Evolutionary conservation across 2,888 invertebrate species (phyloP).

Genomic region (Psylliodes chrysocephalus): DNA sequence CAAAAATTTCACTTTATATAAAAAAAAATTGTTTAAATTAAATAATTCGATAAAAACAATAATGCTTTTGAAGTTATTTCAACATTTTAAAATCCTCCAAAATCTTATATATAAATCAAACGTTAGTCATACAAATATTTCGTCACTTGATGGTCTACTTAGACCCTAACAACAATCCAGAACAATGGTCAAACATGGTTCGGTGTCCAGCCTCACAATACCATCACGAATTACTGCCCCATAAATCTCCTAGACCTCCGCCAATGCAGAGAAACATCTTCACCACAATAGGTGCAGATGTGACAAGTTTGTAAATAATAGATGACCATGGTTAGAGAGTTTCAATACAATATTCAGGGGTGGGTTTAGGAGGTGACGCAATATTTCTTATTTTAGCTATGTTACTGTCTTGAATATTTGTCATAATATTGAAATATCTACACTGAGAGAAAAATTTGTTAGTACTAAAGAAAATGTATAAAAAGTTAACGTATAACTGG

Average conservation of each 20-base stretch:
- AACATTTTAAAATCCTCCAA: no score
- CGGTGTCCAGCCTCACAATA: slow-evolving; percentile 9
- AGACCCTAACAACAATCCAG: neutral
- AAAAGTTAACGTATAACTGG: no score
- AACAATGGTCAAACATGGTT: slow-evolving; percentile 5
- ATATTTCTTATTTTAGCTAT: neutral
- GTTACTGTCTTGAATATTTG: no score
- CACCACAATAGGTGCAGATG: slow-evolving; percentile 47
- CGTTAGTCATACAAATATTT: neutral
- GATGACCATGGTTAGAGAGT: slow-evolving; percentile 27
- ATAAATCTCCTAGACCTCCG: slow-evolving; percentile 26
- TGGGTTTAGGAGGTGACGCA: neutral
- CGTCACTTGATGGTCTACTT: slow-evolving; percentile 7
- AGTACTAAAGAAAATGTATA: no score
- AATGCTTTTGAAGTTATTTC: no score
- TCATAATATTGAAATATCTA: no score
- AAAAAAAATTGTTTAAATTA: no score
- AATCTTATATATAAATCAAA: neutral
- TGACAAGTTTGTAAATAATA: slow-evolving; percentile 45
- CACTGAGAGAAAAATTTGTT: no score
- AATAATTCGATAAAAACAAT: no score
- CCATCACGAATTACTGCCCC: slow-evolving; percentile 11
- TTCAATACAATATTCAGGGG: slow-evolving; percentile 11
- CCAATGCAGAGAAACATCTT: slow-evolving; percentile 38
- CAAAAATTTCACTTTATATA: no score